Conservation (phyloP, 2,113 vertebrate genomes). For the Corythaeola cristata region DNA sequence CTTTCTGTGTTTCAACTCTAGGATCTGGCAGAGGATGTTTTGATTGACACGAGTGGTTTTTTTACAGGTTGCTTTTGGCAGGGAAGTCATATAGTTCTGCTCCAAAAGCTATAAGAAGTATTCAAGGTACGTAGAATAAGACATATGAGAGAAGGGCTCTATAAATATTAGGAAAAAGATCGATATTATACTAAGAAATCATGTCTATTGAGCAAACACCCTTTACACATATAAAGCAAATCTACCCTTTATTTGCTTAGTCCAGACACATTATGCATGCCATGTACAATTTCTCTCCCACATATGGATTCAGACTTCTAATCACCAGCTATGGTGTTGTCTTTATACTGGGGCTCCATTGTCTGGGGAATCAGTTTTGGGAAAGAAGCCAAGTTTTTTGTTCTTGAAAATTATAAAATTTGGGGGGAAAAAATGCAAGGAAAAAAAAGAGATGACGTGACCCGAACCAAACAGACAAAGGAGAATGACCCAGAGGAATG, state of each 20-base stretch:
- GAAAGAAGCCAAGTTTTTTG: not conserved
- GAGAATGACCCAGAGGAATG: not conserved
- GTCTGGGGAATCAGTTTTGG: not conserved
- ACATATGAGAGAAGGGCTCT: not conserved
- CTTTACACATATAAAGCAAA: not conserved
- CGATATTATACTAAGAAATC: not conserved
- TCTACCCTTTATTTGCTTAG: not conserved
- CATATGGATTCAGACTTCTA: not conserved
- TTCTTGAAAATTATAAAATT: not conserved
- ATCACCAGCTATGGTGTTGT: not conserved
- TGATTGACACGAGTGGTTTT: fast-evolving
- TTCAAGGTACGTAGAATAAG: not conserved
- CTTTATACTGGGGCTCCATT: not conserved
- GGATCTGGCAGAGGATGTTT: not conserved
- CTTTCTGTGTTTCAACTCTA: not conserved
- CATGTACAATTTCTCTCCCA: not conserved
- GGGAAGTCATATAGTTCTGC: not conserved
- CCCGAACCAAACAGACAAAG: not conserved
- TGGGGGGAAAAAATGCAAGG: fast-evolving
- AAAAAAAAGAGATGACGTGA: not conserved
- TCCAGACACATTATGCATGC: not conserved
- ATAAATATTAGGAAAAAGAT: not conserved
- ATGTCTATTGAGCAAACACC: not conserved
- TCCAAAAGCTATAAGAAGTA: not conserved
- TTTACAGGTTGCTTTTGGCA: not conserved